Conservation (phyloP, 2,113 vertebrate genomes). For the Vombatus ursinus region DNA sequence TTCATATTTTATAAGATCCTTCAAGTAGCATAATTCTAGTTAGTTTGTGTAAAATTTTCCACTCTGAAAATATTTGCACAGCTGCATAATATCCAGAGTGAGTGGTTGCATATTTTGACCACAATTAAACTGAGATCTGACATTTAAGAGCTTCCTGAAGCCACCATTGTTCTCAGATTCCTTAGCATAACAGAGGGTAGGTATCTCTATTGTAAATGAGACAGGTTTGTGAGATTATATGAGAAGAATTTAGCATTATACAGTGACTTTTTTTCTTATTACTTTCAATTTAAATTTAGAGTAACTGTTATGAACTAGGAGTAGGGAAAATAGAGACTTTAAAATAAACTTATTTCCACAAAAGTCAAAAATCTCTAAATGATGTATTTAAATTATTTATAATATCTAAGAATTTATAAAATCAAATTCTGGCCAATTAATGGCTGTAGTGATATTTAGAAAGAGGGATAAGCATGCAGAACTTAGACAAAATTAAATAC, state of each 20-base stretch:
- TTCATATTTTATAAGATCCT: constrained; percentile 3
- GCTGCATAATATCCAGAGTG: constrained; percentile 62
- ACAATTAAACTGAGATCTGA: constrained; percentile 73
- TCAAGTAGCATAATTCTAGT: constrained; percentile 52
- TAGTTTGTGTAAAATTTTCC: constrained; percentile 67
- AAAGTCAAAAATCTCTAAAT: constrained; percentile 43
- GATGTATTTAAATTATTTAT: constrained; percentile 5
- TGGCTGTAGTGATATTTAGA: constrained; percentile 28
- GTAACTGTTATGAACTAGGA: constrained; percentile 9
- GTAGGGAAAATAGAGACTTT: constrained; percentile 9
- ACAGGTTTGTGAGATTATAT: constrained; percentile 37
- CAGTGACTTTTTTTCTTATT: constrained; percentile 57
- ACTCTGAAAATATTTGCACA: constrained; percentile 75
- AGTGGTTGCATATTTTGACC: constrained; percentile 70
- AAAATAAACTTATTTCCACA: constrained; percentile 63
- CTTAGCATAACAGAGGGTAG: constrained; percentile 5
- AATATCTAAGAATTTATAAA: constrained; percentile 26
- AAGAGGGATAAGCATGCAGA: not conserved
- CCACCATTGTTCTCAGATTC: constrained; percentile 41
- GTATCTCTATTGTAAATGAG: constrained; percentile 57
- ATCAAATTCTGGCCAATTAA: constrained; percentile 7
- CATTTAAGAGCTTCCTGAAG: constrained; percentile 71
- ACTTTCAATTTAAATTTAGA: constrained; percentile 46
- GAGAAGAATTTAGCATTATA: constrained; percentile 20
- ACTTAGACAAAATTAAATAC: constrained; percentile 47